Base-by-base conservation (phyloP, 2,113 vertebrate species). In the Centropristis striata region DNA sequence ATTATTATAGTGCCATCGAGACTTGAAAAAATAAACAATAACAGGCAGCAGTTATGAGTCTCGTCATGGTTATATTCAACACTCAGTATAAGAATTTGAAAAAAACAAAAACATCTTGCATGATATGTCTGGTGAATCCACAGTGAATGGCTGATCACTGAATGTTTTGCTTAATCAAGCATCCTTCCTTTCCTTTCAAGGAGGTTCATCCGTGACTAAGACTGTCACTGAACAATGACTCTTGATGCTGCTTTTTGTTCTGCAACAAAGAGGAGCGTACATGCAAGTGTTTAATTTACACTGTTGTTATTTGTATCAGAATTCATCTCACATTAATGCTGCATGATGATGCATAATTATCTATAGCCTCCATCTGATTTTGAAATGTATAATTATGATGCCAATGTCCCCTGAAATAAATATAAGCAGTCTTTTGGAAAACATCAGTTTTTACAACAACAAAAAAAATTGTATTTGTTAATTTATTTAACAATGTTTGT, bases 141-240 rank as follows among this genome's bases (percentile, higher is more conserved):
- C 55, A 68, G 21, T 44, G 27, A 71, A 71, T 46, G 46, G 12
- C 61, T 80, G 55, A 83, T 84, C 63, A 39, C 18, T 6, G 5
- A 71, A 28, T 42, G 1, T 5, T 60, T 36, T 18, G 42, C 55
- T 57, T 54, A 79, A 73, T 79, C 57, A 80, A 80, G 53, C 58
- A 64, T 59, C 50, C 72, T 83, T 83, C 76, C 70, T 58, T 23
- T 42, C 67, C 57, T 57, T 78, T 60, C 54, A 49, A 51, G 28
- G 32, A 78, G 28, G 15, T 23, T 42, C 20, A 0, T 28, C 4
- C 20, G 18, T 63, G 71, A 61, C 51, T 23, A 8, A 66, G 59
- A 25, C 21, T 44, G 51, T 55, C 25, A n/a, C 36, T 27, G 4
- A 75, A 76, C 64, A 73, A 68, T 69, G 21, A 63, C 15, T 58